Base-by-base conservation (phyloP, 1,140 invertebrate species). In the Bombus haemorrhoidalis region DNA sequence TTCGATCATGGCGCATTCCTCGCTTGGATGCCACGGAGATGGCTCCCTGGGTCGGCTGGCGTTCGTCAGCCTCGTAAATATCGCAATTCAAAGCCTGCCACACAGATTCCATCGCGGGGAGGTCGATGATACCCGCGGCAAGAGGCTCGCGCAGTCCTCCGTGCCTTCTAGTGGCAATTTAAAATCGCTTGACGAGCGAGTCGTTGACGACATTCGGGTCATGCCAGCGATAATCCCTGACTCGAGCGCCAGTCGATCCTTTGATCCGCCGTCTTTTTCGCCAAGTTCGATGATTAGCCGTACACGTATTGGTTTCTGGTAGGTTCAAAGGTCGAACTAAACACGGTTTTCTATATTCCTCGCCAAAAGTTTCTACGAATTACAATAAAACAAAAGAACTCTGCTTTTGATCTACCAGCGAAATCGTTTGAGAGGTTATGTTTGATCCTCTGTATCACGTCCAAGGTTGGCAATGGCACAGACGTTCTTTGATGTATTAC, bases 151-250 rank as follows among this genome's bases (percentile, higher is more conserved):
- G 62, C 43, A 72, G 72, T 62, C 74, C 43, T 43, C 59, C 22
- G 22, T 41, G 32, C 57, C 39, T 39, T 37, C 66, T 83, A 83
- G 68, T 57, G 86, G 69, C 66, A 93, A 91, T 91, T 91, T 88
- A 92, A 92, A 91, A 91, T 90, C 91, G 88, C 89, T 93, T 92
- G 87, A 87, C 81, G 66, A 89, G 86, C 74, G 74, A 18, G 13
- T 82, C 83, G 53, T 41, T 80, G 74, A 57, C 47, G 84, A 77
- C 64, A 72, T 85, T 85, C 75, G 79, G 80, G 76, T 90, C 73
- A 86, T 86, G 68, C 68, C n/a, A 28, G 12, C 75, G 59, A 68
- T 59, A 75, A 73, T 68, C 69, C 57, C 59, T 25, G 64, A 18
- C 64, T 71, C 69, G 84, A 86, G 62, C 37, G 64, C 47, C 37